These are phyloP conservation scores for Spea hammondii DNA, from an alignment of 2,797 vertebrate genomes.

Conservation along the genomic window DNA sequence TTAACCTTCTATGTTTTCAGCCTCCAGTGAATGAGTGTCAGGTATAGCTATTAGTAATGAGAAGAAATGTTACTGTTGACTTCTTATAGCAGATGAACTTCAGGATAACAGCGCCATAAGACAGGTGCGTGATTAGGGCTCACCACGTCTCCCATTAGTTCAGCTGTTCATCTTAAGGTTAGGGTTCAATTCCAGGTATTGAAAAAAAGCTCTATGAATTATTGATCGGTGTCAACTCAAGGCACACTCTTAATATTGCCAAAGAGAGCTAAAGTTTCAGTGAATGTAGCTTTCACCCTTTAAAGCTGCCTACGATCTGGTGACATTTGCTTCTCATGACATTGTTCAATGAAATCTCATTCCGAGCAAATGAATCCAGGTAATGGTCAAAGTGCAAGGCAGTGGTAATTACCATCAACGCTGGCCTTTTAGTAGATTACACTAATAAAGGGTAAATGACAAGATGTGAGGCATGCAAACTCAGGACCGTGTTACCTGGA, in stretches of 20 bases:
- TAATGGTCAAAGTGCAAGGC: slow-evolving; percentile 22
- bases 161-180: slow-evolving; percentile 25
- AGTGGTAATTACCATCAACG: not conserved
- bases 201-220: slow-evolving; percentile 46
- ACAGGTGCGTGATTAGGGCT: slow-evolving; percentile 3
- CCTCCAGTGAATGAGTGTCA: not conserved
- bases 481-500: not conserved
- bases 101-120: slow-evolving; percentile 2
- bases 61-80: not conserved
- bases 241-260: slow-evolving; percentile 40
- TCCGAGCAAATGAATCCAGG: not conserved
- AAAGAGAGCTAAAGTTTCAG: slow-evolving; percentile 45
- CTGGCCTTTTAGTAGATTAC: slow-evolving; percentile 33
- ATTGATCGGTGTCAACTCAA: slow-evolving; percentile 38
- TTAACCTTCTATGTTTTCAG: not conserved
- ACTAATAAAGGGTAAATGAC: not conserved
- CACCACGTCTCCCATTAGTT: slow-evolving; percentile 1
- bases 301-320: not conserved
- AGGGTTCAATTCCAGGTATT: slow-evolving; percentile 43
- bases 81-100: not conserved
- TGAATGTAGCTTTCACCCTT: slow-evolving; percentile 19
- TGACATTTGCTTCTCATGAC: slow-evolving; percentile 15
- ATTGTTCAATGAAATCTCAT: slow-evolving; percentile 35
- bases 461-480: not conserved
- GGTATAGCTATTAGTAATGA: slow-evolving; percentile 4